Evolutionary conservation across 2,888 invertebrate genomes (phyloP).

Genomic region (Eurytoma californica): DNA sequence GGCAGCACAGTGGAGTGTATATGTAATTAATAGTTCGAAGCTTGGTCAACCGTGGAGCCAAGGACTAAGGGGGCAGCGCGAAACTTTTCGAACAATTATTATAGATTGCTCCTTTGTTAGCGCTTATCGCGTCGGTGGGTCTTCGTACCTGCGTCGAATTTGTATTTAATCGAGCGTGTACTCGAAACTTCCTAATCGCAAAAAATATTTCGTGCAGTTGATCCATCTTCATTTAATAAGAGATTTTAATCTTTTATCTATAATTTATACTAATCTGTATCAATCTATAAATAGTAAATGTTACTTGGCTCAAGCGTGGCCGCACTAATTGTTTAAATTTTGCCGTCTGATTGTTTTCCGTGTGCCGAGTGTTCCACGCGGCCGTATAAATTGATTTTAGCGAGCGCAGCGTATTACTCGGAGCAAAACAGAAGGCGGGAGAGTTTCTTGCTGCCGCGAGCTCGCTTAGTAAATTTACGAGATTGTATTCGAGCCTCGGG

Average conservation of each 20-base stretch:
- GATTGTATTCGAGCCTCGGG: conserved; percentile 64
- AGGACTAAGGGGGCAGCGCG: conserved; percentile 1
- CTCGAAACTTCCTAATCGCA: background rate
- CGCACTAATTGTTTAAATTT: conserved; percentile 33
- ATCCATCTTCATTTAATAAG: no score
- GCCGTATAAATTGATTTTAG: conserved; percentile 53
- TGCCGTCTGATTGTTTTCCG: conserved; percentile 27
- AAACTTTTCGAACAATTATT: conserved; percentile 61
- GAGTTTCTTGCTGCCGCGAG: conserved; percentile 63
- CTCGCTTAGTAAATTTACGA: conserved; percentile 66
- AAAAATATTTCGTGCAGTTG: background rate
- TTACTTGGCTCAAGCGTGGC: background rate
- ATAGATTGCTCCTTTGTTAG: conserved; percentile 60
- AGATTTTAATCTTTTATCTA: background rate
- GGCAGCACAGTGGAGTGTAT: conserved; percentile 37
- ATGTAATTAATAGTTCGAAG: conserved; percentile 59
- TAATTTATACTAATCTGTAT: background rate
- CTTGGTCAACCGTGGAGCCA: conserved; percentile 21
- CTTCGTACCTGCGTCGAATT: conserved; percentile 36
- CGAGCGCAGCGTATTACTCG: conserved; percentile 47
- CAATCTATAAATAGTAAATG: background rate
- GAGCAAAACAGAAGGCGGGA: conserved; percentile 62
- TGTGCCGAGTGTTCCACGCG: conserved; percentile 4
- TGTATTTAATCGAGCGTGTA: conserved; percentile 42
- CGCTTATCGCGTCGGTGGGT: conserved; percentile 54